phyloP scores from a whole-genome alignment of 2,888 invertebrate genomes.

The Acanthosoma haemorrhoidale region DNA sequence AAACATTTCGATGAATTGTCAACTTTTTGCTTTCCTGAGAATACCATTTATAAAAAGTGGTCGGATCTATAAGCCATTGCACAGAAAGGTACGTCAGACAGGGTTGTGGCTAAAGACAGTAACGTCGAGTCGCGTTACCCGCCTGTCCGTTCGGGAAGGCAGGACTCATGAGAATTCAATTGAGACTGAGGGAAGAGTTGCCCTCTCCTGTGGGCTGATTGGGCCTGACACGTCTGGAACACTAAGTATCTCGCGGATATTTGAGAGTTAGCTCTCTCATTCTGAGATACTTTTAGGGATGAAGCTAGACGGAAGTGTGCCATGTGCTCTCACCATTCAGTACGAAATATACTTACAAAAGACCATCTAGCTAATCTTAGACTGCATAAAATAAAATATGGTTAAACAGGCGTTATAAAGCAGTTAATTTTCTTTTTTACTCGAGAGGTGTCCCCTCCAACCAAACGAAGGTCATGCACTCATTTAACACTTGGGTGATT shows the following conservation, averaged over 20 bases:
- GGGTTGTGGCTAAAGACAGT: neutral
- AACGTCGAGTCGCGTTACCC: conserved; percentile 8
- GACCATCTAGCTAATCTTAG: too few relatives aligned
- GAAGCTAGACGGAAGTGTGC: too few relatives aligned
- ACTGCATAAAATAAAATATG: too few relatives aligned
- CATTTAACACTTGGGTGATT: too few relatives aligned
- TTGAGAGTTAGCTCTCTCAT: neutral
- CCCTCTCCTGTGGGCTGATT: neutral
- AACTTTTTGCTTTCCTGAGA: neutral
- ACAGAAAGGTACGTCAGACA: conserved; percentile 3
- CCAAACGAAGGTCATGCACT: too few relatives aligned
- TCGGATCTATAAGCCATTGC: neutral
- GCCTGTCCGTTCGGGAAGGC: neutral
- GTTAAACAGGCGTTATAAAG: too few relatives aligned
- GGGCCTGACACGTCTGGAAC: neutral
- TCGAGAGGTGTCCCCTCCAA: too few relatives aligned
- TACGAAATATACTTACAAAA: too few relatives aligned
- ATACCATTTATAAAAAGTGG: neutral
- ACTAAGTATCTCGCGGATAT: neutral
- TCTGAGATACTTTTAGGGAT: too few relatives aligned
- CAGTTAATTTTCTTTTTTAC: too few relatives aligned
- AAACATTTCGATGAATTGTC: neutral
- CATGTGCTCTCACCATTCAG: too few relatives aligned
- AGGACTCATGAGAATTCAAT: conserved; percentile 25
- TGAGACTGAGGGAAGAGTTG: neutral